Evolutionary conservation across 2,113 vertebrate genomes (phyloP).

Genomic region (Zosterops lateralis): DNA sequence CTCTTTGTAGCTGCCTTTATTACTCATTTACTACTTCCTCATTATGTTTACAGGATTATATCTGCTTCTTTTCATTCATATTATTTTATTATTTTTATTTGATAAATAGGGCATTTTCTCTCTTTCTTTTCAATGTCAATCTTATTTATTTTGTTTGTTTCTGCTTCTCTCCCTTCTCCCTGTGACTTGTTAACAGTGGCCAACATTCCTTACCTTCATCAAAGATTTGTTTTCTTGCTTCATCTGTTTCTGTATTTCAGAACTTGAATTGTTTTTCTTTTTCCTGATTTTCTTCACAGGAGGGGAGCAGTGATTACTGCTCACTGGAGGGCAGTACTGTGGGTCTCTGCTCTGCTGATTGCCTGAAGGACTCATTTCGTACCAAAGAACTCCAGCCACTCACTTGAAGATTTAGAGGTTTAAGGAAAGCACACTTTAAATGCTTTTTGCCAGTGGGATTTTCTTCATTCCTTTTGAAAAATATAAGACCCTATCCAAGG

Average conservation of each 20-base stretch:
- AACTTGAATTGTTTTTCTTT: background rate
- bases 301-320: background rate
- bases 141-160: background rate
- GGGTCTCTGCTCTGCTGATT: background rate
- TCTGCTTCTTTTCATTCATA: background rate
- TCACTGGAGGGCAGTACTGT: background rate
- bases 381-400: background rate
- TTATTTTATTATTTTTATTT: slow-evolving; percentile 1
- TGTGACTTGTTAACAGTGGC: background rate
- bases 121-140: background rate
- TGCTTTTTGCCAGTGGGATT: background rate
- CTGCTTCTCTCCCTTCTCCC: background rate
- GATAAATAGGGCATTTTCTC: background rate
- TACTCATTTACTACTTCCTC: background rate
- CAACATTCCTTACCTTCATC: background rate
- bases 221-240: background rate
- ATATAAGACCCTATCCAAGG: background rate
- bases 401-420: background rate
- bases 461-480: background rate
- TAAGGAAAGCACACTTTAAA: background rate
- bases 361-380: background rate
- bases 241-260: background rate
- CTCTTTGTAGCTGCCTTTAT: background rate
- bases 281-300: background rate
- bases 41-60: background rate